phyloP scores from a whole-genome alignment of 2,888 invertebrate species.

The Thereva nobilitata region DNA sequence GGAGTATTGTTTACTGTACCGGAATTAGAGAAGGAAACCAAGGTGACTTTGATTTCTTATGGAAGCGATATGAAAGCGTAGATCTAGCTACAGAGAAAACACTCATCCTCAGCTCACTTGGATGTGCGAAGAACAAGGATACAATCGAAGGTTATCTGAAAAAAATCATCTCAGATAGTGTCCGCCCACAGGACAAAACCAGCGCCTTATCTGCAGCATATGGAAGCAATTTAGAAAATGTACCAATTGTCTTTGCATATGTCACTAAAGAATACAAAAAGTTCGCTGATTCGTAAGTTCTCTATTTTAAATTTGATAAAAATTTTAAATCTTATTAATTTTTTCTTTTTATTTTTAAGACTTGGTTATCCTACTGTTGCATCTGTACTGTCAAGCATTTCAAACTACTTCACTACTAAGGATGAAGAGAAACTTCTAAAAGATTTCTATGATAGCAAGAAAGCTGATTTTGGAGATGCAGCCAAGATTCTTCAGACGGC shows the following conservation, averaged over 20 bases:
- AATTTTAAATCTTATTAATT: not conserved
- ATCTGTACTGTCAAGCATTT: conserved; percentile 51
- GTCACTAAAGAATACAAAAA: conserved; percentile 50
- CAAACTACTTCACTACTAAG: conserved; percentile 51
- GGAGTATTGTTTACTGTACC: conserved; percentile 74
- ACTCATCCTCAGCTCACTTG: conserved; percentile 67
- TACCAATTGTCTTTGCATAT: conserved; percentile 62
- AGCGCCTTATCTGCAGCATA: conserved; percentile 59
- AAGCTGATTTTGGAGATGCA: conserved; percentile 49
- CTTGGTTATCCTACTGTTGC: conserved; percentile 51
- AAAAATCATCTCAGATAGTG: conserved; percentile 58
- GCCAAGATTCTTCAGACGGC: conserved; percentile 48
- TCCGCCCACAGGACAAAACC: conserved; percentile 54
- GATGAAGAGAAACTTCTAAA: conserved; percentile 47
- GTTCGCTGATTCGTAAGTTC: conserved; percentile 51
- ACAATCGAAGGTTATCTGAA: conserved; percentile 61
- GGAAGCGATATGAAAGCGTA: conserved; percentile 63
- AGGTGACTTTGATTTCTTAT: conserved; percentile 69
- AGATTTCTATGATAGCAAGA: conserved; percentile 47
- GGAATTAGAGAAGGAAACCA: conserved; percentile 67
- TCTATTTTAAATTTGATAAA: not conserved
- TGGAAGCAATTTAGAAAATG: conserved; percentile 61
- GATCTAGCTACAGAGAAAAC: conserved; percentile 72
- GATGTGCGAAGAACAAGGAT: conserved; percentile 65
- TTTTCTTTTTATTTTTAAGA: conserved; percentile 42